phyloP scores from a whole-genome alignment of 2,113 vertebrate species.

The Ceyx cyanopectus region DNA sequence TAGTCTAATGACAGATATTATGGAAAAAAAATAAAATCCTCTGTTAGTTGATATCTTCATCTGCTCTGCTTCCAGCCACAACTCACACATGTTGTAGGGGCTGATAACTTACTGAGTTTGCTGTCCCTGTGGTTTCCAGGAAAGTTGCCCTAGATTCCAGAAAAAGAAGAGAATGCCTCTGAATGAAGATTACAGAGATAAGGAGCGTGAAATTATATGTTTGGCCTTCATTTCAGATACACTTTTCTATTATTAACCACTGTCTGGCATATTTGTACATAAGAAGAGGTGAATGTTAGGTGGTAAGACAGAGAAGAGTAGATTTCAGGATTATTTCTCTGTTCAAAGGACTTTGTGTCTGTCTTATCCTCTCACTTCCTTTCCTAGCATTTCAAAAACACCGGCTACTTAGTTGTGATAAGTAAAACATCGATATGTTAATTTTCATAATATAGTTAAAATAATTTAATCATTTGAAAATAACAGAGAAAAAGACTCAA shows the following conservation, averaged over 20 bases:
- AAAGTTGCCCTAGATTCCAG: too few relatives aligned
- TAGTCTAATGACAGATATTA: too few relatives aligned
- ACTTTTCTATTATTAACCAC: slow-evolving; percentile 45
- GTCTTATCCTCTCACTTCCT: neutral
- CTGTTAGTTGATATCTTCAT: too few relatives aligned
- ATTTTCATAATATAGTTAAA: neutral
- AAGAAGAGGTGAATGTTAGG: slow-evolving; percentile 51
- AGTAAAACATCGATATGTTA: neutral
- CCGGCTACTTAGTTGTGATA: neutral
- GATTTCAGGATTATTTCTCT: slow-evolving; percentile 57
- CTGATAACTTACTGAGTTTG: too few relatives aligned
- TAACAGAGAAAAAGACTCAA: neutral
- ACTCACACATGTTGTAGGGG: too few relatives aligned
- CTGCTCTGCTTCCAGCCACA: too few relatives aligned
- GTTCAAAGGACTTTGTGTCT: slow-evolving; percentile 4
- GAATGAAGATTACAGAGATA: too few relatives aligned
- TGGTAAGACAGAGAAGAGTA: slow-evolving; percentile 28
- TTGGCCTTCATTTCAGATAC: too few relatives aligned
- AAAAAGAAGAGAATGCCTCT: too few relatives aligned
- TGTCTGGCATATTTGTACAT: slow-evolving; percentile 58
- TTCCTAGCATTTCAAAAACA: neutral
- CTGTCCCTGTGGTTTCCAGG: too few relatives aligned
- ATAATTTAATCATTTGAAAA: neutral
- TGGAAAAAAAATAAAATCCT: too few relatives aligned
- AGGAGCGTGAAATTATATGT: too few relatives aligned